phyloP scores from a whole-genome alignment of 2,888 invertebrate species.

The Sphinx pinastri region DNA sequence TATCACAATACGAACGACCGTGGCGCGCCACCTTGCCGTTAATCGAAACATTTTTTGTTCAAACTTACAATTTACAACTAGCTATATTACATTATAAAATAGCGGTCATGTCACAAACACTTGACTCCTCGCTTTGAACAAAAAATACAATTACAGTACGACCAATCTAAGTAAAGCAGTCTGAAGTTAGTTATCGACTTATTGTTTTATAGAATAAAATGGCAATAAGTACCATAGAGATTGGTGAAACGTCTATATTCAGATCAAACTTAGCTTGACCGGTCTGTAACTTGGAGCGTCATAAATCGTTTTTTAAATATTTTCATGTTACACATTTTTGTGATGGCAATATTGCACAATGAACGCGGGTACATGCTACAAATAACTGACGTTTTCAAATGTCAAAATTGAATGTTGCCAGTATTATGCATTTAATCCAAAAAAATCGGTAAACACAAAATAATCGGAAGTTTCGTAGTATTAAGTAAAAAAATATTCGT shows the following conservation, averaged over 20 bases:
- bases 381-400: neutral
- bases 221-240: no score
- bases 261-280: no score
- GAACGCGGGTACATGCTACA: neutral
- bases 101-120: constrained; percentile 35
- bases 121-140: constrained; percentile 29
- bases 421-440: neutral
- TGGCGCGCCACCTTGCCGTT: constrained; percentile 39
- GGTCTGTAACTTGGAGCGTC: no score
- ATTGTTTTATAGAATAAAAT: neutral
- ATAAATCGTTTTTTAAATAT: neutral
- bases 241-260: no score
- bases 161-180: neutral
- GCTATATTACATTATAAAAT: constrained; percentile 52
- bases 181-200: neutral
- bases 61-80: constrained; percentile 69
- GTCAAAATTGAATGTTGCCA: constrained; percentile 16
- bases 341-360: constrained; percentile 21
- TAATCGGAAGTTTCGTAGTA: neutral
- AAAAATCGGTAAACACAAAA: neutral
- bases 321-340: neutral
- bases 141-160: neutral
- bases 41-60: constrained; percentile 68
- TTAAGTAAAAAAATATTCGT: neutral
- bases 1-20: constrained; percentile 56